Percentiles rank a stretch among this genome's conserved stretches.
Conservation (phyloP, 2,113 vertebrate genomes). For the Mungos mungo region DNA sequence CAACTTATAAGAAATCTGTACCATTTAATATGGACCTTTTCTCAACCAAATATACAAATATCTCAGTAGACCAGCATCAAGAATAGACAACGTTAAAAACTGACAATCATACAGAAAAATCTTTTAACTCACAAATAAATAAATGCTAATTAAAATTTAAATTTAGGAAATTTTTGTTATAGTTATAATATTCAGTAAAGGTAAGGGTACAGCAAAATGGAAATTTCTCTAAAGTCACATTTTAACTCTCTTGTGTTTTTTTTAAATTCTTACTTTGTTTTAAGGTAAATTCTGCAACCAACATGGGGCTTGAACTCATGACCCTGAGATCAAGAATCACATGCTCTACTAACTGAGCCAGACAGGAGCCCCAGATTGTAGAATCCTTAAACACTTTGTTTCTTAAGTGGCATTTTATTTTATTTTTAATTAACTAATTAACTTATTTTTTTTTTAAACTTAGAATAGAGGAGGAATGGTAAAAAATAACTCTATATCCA, state of each 20-base stretch:
- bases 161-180: neutral
- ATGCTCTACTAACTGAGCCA: neutral
- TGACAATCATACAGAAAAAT: neutral
- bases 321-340: neutral
- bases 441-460: no score
- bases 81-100: constrained; percentile 18
- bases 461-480: neutral
- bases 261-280: neutral
- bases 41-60: constrained; percentile 26
- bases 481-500: constrained; percentile 35
- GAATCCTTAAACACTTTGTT: neutral
- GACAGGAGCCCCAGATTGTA: neutral
- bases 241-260: neutral
- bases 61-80: neutral
- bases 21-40: constrained; percentile 9
- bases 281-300: neutral
- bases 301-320: neutral
- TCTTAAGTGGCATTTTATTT: no score
- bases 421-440: no score
- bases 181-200: constrained; percentile 7
- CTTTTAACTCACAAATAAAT: constrained; percentile 14
- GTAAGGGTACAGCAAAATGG: neutral
- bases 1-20: neutral
- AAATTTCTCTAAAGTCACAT: neutral
- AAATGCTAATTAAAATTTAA: constrained; percentile 44